These are phyloP conservation scores for Brachirus orientalis DNA, from an alignment of 2,113 vertebrate species.

Conservation along the genomic window DNA sequence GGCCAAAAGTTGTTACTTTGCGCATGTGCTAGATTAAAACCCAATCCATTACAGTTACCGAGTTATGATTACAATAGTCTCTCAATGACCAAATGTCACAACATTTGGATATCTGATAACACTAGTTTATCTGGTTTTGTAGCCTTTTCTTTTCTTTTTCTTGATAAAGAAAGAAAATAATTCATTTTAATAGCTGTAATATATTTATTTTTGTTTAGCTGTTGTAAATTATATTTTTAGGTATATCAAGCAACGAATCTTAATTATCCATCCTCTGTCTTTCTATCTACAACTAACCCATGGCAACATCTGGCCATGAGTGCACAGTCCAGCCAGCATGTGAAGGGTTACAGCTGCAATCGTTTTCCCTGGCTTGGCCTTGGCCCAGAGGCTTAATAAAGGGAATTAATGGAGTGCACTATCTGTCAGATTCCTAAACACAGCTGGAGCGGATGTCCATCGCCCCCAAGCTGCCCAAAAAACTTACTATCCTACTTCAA, in stretches of 20 bases:
- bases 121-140: constrained; percentile 17
- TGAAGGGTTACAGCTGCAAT: constrained; percentile 81
- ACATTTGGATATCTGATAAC: constrained; percentile 47
- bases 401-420: constrained; percentile 85
- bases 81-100: constrained; percentile 47
- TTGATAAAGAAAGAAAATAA: not conserved
- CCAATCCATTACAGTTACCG: constrained; percentile 51
- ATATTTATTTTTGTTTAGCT: constrained; percentile 15
- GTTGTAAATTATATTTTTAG: constrained; percentile 9
- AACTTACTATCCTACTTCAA: constrained; percentile 74
- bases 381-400: constrained; percentile 84
- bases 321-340: constrained; percentile 58
- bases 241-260: constrained; percentile 16
- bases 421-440: constrained; percentile 87
- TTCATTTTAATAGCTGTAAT: too few species aligned
- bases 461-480: constrained; percentile 76
- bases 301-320: constrained; percentile 48
- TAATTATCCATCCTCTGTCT: constrained; percentile 19
- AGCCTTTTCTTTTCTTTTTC: constrained; percentile 7
- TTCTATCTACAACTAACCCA: constrained; percentile 28
- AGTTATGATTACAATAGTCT: constrained; percentile 55
- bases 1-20: constrained; percentile 73
- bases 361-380: constrained; percentile 77
- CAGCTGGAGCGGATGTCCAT: constrained; percentile 85
- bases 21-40: constrained; percentile 65